Evolutionary conservation across 2,888 invertebrate genomes (phyloP).

Genomic region (Melanargia galathea): DNA sequence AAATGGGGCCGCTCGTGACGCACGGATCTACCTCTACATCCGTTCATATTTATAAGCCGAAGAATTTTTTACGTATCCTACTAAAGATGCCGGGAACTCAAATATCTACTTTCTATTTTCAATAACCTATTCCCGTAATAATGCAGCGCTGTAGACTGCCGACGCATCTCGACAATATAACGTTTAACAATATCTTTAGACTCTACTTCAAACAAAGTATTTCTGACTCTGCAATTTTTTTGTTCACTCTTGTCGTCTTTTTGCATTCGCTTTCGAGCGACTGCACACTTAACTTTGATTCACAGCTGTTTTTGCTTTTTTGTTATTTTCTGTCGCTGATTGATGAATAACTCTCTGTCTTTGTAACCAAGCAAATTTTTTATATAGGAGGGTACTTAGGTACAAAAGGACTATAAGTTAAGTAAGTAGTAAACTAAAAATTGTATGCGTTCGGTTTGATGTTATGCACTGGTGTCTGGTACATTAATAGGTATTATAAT

Average conservation of each 20-base stretch:
- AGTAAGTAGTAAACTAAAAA: too few relatives aligned
- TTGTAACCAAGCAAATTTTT: background rate
- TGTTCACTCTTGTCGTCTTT: slow-evolving; percentile 1
- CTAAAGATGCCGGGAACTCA: slow-evolving; percentile 41
- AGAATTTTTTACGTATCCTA: slow-evolving; percentile 53
- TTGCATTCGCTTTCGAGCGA: slow-evolving; percentile 7
- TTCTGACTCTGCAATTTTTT: slow-evolving; percentile 9
- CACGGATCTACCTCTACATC: slow-evolving; percentile 70
- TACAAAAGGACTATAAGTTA: background rate
- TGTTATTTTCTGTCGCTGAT: background rate
- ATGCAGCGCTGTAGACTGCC: background rate
- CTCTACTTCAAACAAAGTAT: slow-evolving; percentile 14
- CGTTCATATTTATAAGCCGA: slow-evolving; percentile 60
- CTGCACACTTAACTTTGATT: slow-evolving; percentile 8
- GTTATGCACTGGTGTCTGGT: too few relatives aligned
- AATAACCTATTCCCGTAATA: slow-evolving; percentile 3
- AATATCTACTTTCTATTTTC: slow-evolving; percentile 31
- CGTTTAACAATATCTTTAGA: background rate
- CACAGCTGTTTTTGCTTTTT: background rate
- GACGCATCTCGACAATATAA: slow-evolving; percentile 1
- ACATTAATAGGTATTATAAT: too few relatives aligned
- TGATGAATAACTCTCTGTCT: background rate
- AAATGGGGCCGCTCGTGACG: slow-evolving; percentile 75
- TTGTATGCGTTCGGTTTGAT: too few relatives aligned
- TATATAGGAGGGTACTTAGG: too few relatives aligned